Percentiles rank a stretch among this genome's conserved stretches.
phyloP scores from a whole-genome alignment of 2,888 invertebrate species.

The Tinea trinotella region DNA sequence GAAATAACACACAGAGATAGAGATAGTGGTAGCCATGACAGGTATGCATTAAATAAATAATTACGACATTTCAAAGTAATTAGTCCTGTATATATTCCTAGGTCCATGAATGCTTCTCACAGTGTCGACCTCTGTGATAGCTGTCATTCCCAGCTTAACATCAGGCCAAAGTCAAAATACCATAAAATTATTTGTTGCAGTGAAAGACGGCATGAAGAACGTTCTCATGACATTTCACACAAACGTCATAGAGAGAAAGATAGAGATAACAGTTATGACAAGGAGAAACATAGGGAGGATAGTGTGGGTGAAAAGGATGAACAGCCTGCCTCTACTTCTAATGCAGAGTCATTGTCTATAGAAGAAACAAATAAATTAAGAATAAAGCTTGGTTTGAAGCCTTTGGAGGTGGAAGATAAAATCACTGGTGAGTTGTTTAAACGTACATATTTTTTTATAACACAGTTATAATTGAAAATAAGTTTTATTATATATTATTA shows the following conservation, averaged over 20 bases:
- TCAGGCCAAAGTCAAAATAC: too few species aligned
- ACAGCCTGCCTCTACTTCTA: constrained; percentile 3
- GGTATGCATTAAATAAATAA: background rate
- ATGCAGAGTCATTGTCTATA: constrained; percentile 71
- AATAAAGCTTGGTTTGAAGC: constrained; percentile 94
- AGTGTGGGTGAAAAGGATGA: background rate
- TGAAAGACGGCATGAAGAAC: too few species aligned
- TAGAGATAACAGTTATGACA: background rate
- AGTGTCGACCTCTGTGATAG: too few species aligned
- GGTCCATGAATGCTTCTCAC: too few species aligned
- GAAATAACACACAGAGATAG: background rate
- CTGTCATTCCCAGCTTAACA: too few species aligned
- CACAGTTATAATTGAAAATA: background rate
- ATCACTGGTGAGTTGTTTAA: constrained; percentile 38
- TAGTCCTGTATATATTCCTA: too few species aligned
- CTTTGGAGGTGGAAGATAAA: constrained; percentile 78
- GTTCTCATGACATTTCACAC: background rate
- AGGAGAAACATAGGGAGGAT: background rate
- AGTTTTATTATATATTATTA: too few species aligned
- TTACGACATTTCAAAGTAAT: too few species aligned
- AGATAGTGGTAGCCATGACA: background rate
- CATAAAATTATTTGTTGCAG: too few species aligned
- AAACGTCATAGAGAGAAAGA: background rate
- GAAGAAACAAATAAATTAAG: constrained; percentile 91
- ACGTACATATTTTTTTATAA: background rate